Evolutionary conservation across 2,113 vertebrate genomes (phyloP), one percentile per base, ranked within the genome.

Genomic region (Paralichthys olivaceus): DNA sequence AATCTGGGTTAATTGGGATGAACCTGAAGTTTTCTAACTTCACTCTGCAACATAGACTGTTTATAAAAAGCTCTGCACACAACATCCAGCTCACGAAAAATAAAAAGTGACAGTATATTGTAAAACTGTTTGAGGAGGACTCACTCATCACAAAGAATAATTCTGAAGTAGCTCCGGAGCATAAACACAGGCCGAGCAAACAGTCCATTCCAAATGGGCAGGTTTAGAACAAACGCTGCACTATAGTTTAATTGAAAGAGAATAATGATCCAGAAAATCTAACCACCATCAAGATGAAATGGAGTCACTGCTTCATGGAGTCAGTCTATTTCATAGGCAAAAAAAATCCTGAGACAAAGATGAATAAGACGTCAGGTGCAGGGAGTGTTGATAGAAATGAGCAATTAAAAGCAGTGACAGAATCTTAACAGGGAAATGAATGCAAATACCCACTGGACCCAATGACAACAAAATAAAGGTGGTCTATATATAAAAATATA

Each of bases 401-500:
- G 55, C 62, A 77, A 47, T 84, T 80, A 51, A 68, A 49, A 67
- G 58, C 12, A 63, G 22, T 22, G 73, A 17, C 51, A 37, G 45
- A 15, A 69, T 56, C 55, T 47, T 37, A 80, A n/a, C 20, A 37
- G 53, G 9, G 34, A 83, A 40, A 58, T 40, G 72, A 53, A 81
- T 77, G 69, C 53, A 67, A 75, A 75, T 58, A 22, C 64, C 49
- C 68, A 71, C 15, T 57, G 59, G 75, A 34, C 53, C 47, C 66
- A 58, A 17, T 53, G 49, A 53, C 49, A 53, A 15, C 20, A 53
- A 53, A n/a, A 53, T n/a, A 77, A 69, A 81, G 26, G 20, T 1
- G 40, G 29, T 56, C 17, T 65, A 55, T 80, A 68, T 84, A 82
- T 75, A 79, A 77, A 79, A 72, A 62, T 63, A 88, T 72, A 80